phyloP scores from a whole-genome alignment of 2,888 invertebrate species.

The Eupithecia insigniata region DNA sequence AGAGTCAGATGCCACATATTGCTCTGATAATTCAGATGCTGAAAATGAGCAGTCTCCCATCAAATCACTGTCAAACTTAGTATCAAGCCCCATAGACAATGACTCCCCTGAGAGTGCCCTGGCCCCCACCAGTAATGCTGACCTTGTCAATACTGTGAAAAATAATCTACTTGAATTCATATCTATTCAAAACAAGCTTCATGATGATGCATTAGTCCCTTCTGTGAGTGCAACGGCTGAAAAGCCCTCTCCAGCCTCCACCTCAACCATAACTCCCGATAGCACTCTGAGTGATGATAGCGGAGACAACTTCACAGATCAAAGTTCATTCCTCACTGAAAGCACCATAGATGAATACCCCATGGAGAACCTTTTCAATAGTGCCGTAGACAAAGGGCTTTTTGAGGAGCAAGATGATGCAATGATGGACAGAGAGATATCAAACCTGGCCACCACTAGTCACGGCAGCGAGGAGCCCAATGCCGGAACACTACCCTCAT shows the following conservation, averaged over 20 bases:
- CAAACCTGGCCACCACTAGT: conserved; percentile 78
- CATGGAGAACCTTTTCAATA: conserved; percentile 80
- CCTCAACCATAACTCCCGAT: conserved; percentile 69
- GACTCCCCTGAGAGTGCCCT: conserved; percentile 43
- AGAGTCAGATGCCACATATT: conserved; percentile 66
- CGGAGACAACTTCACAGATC: conserved; percentile 76
- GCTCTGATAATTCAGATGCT: conserved; percentile 69
- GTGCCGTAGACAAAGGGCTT: conserved; percentile 78
- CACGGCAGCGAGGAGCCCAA: conserved; percentile 73
- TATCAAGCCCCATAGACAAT: conserved; percentile 83
- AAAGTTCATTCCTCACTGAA: conserved; percentile 79
- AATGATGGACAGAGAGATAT: conserved; percentile 80
- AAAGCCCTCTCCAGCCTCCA: conserved; percentile 60
- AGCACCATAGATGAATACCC: conserved; percentile 81
- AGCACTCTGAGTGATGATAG: conserved; percentile 79
- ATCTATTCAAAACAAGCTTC: conserved; percentile 65
- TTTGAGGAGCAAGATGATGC: conserved; percentile 79
- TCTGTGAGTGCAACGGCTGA: conserved; percentile 68
- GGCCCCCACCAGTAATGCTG: conserved; percentile 62
- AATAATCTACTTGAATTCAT: conserved; percentile 77
- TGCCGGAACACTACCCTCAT: conserved; percentile 71
- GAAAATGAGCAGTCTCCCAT: conserved; percentile 84
- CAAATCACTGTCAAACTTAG: conserved; percentile 86
- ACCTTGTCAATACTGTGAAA: conserved; percentile 71
- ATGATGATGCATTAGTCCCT: conserved; percentile 63